These are phyloP conservation scores for Notamacropus eugenii DNA, from an alignment of 2,797 vertebrate genomes.

Conservation along the genomic window DNA sequence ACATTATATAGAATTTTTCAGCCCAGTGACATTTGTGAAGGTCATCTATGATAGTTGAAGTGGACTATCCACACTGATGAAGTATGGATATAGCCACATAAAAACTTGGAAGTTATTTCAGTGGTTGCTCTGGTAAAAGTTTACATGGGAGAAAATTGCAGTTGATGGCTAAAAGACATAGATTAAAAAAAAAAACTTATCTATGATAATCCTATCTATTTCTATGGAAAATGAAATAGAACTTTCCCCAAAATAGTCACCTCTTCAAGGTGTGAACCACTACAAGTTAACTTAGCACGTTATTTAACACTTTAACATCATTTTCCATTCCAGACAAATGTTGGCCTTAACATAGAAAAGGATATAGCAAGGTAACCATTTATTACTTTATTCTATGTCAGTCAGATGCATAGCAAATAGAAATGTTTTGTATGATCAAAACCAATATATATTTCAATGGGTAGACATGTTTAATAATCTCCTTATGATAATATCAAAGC, in stretches of 20 bases:
- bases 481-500: not conserved
- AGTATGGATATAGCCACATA: not conserved
- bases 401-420: not conserved
- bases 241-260: not conserved
- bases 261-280: not conserved
- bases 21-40: not conserved
- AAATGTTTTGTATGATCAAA: not conserved
- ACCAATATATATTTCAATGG: not conserved
- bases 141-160: not conserved
- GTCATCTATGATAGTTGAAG: not conserved
- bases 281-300: not conserved
- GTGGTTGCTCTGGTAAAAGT: not conserved
- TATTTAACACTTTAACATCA: not conserved
- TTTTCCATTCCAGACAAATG: not conserved
- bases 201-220: not conserved
- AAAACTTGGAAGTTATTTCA: not conserved
- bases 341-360: not conserved
- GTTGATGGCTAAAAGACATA: not conserved
- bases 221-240: not conserved
- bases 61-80: not conserved
- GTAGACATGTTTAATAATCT: not conserved
- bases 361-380: not conserved
- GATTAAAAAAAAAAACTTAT: not conserved
- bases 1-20: not conserved
- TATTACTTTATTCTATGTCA: not conserved